Evolutionary conservation across 2,888 invertebrate species (phyloP), one percentile per base, ranked within the genome.

Genomic region (Dione juno): DNA sequence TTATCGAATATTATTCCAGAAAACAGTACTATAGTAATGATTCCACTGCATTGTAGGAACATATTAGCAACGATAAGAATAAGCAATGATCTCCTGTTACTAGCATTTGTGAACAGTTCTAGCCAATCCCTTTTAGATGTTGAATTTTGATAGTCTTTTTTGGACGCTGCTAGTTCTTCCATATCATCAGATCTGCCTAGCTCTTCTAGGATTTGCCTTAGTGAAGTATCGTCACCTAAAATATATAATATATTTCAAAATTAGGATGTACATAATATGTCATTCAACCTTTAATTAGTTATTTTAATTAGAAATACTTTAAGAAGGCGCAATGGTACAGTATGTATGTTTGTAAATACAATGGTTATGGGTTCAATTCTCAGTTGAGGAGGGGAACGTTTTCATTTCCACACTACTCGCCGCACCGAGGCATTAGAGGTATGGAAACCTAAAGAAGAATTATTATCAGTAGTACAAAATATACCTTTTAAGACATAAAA

Each of bases 121-220:
- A 74, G 77, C 80, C 84, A 81, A 70, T 79, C 76, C 52, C 78
- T 28, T 50, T 64, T 73, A 28, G 67, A 68, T 1, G 70, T 77
- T 0, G 70, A 72, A 19, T 79, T 70, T 21, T 78, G 41, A 6
- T 75, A 72, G 7, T 69, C 74, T 3, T 75, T 54, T 69, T 82
- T 82, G 1, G 76, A 61, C 8, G 73, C 66, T 53, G 80, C 6
- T 3, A 84, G 48, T 10, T 76, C 74, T 0, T 84, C 76, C 2
- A 81, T 75, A 21, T 87, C 87, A 2, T 82, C 75, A 53, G 71
- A 70, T 78, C 88, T 81, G 2, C 83, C 84, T 14, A 87, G 74
- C n/a, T 75, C 66, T 14, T 54, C 48, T 8, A 88, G 73, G 3
- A 76, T 78, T 35, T 71, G 74, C 75, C 71, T 81, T 0, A 83